Evolutionary conservation across 1,140 invertebrate species (phyloP).

Genomic region (Lepidurus apus): DNA sequence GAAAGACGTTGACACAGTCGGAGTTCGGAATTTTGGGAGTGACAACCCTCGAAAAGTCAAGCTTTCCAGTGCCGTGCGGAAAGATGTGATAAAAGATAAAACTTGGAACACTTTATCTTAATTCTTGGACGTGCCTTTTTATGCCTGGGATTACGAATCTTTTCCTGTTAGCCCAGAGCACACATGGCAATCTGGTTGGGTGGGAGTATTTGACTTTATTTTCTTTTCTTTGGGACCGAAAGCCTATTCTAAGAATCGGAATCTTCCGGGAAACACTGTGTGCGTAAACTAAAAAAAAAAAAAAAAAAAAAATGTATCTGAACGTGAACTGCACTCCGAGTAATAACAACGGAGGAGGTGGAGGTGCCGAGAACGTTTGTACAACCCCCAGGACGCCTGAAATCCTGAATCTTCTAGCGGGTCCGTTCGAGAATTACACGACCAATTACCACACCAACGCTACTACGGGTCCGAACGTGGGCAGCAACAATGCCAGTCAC

Average conservation of each 20-base stretch:
- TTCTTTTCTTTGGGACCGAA: not conserved
- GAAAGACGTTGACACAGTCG: too few relatives aligned
- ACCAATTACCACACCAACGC: not conserved
- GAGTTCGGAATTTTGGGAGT: too few relatives aligned
- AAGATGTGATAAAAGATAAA: slow-evolving; percentile 17
- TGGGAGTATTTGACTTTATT: not conserved
- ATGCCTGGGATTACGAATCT: not conserved
- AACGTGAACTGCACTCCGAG: slow-evolving; percentile 30
- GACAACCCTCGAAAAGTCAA: too few relatives aligned
- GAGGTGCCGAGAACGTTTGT: slow-evolving; percentile 23
- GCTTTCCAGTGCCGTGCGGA: not conserved
- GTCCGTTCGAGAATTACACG: slow-evolving; percentile 32
- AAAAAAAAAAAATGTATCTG: slow-evolving; percentile 29
- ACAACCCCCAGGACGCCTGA: slow-evolving; percentile 34
- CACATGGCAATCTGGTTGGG: not conserved
- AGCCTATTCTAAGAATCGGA: not conserved
- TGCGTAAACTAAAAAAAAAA: too few relatives aligned
- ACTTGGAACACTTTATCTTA: not conserved
- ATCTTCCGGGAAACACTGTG: not conserved
- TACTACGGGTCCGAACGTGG: not conserved
- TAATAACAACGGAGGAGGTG: slow-evolving; percentile 27
- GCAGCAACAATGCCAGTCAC: slow-evolving; percentile 16
- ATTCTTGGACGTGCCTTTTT: not conserved
- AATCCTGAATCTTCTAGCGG: slow-evolving; percentile 34
- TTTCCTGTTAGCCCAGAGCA: too few relatives aligned